phyloP scores from a whole-genome alignment of 1,140 invertebrate genomes.

The Gryon sp. region DNA sequence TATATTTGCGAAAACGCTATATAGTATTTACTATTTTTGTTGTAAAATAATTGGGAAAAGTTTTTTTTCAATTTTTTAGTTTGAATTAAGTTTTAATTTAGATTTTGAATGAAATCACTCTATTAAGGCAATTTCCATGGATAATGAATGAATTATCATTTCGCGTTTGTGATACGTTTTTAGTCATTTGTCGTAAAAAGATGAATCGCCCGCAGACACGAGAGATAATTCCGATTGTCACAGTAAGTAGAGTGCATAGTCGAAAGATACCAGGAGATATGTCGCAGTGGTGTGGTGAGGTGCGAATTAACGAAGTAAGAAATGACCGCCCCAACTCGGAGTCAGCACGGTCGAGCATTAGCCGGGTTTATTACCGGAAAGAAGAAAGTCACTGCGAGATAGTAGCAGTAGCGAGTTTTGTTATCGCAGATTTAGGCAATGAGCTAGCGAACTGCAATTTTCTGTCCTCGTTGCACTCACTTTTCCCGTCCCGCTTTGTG shows the following conservation, averaged over 20 bases:
- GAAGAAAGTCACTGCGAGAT: constrained; percentile 59
- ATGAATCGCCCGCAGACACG: constrained; percentile 11
- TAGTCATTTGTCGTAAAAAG: constrained; percentile 23
- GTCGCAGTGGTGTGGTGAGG: constrained; percentile 45
- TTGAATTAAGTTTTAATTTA: too few species aligned
- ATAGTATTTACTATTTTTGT: too few species aligned
- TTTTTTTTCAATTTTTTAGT: too few species aligned
- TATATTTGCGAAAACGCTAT: too few species aligned
- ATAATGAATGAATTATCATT: constrained; percentile 9
- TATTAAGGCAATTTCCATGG: too few species aligned
- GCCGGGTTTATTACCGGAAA: constrained; percentile 58
- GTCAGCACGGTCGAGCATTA: constrained; percentile 52
- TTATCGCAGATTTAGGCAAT: constrained; percentile 63
- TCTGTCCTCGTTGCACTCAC: constrained; percentile 3
- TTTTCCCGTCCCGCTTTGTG: constrained; percentile 14
- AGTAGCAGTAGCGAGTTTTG: constrained; percentile 56
- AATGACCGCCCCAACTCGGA: constrained; percentile 58
- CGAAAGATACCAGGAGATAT: constrained; percentile 59
- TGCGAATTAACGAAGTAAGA: constrained; percentile 65
- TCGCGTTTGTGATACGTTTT: constrained; percentile 13
- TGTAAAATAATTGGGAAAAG: too few species aligned
- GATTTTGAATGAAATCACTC: too few species aligned
- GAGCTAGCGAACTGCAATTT: constrained; percentile 49
- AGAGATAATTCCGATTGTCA: constrained; percentile 28
- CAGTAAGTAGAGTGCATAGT: constrained; percentile 35